Evolutionary conservation across 2,113 vertebrate species (phyloP).

Genomic region (Hyla sarda): DNA sequence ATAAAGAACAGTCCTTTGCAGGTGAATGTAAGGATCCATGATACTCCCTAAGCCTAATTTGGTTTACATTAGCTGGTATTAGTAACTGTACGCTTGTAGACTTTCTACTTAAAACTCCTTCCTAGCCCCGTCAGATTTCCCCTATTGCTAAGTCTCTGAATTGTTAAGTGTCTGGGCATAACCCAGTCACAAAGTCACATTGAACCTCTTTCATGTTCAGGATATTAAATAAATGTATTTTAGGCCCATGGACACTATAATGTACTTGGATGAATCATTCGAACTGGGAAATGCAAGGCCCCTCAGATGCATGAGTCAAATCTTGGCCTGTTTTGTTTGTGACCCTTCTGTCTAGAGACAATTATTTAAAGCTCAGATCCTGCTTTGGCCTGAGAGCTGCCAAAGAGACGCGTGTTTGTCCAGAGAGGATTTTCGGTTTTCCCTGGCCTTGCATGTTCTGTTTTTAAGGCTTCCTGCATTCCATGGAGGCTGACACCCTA

Average conservation of each 20-base stretch:
- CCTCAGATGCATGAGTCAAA: neutral
- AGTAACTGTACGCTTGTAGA: neutral
- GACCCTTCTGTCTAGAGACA: constrained; percentile 41
- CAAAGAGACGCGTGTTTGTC: constrained; percentile 30
- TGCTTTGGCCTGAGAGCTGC: constrained; percentile 42
- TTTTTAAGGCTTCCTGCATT: neutral
- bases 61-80: neutral
- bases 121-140: neutral
- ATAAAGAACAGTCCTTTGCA: neutral
- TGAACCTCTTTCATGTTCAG: neutral
- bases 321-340: constrained; percentile 34
- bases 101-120: neutral
- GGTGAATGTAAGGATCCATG: neutral
- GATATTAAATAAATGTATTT: constrained; percentile 15
- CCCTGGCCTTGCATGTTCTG: constrained; percentile 47
- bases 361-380: constrained; percentile 52
- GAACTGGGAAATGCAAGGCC: neutral
- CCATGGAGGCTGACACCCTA: constrained; percentile 21
- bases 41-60: no score
- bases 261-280: neutral
- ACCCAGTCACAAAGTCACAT: neutral
- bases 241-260: neutral
- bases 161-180: constrained; percentile 10
- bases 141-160: constrained; percentile 24
- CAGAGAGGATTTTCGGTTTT: constrained; percentile 51